Evolutionary conservation across 2,888 invertebrate species (phyloP).

Genomic region (Thumatha senex): DNA sequence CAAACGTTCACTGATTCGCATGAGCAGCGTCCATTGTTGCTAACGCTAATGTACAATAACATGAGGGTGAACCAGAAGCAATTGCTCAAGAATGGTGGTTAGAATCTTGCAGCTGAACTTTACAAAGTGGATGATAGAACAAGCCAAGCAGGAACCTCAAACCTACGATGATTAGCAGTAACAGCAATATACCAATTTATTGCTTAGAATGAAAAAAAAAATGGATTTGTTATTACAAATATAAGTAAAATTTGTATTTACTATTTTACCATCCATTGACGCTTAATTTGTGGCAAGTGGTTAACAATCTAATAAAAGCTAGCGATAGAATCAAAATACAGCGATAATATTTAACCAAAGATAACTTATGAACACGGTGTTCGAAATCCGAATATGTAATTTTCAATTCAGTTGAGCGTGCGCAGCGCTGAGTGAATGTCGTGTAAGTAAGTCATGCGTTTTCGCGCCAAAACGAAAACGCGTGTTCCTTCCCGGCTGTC

Average conservation of each 20-base stretch:
- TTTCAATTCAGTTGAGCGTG: constrained; percentile 62
- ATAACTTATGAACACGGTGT: constrained; percentile 22
- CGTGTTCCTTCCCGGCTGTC: constrained; percentile 50
- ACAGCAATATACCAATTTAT: too few species aligned
- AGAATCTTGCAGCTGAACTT: too few species aligned
- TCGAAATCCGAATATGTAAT: constrained; percentile 24
- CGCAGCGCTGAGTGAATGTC: constrained; percentile 47
- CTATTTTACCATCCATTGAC: not conserved
- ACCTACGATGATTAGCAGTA: too few species aligned
- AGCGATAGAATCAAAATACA: constrained; percentile 18
- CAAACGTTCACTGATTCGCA: too few species aligned
- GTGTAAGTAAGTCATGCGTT: constrained; percentile 50
- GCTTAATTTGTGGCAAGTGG: not conserved
- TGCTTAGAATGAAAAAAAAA: too few species aligned
- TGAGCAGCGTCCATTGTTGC: too few species aligned
- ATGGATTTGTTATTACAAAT: too few species aligned
- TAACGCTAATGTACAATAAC: too few species aligned
- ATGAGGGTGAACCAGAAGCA: too few species aligned
- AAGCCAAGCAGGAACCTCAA: too few species aligned
- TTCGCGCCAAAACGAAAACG: constrained; percentile 65
- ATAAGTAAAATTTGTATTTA: not conserved
- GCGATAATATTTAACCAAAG: constrained; percentile 19
- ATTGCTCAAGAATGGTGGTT: too few species aligned
- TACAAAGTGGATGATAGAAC: too few species aligned
- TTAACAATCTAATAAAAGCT: not conserved